Conservation (phyloP, 2,797 vertebrate genomes). For the Rhynchonycteris naso region DNA sequence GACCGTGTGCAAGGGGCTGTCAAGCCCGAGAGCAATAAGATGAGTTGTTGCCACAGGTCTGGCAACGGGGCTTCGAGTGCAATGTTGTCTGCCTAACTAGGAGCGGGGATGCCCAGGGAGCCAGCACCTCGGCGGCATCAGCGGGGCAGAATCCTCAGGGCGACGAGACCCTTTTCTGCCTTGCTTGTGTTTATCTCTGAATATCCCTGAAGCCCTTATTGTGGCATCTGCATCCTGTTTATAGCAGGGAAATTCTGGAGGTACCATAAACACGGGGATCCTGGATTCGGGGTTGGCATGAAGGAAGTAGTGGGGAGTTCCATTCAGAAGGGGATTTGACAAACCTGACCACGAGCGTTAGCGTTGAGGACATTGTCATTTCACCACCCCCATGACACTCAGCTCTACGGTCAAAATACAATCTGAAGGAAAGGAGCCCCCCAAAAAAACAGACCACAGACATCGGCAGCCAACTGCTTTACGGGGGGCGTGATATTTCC, state of each 20-base stretch:
- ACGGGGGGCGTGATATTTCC: rapidly evolving
- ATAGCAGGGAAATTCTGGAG: neutral
- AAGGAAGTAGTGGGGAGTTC: neutral
- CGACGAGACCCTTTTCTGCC: neutral
- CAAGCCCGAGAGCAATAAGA: neutral
- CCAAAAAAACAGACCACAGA: neutral
- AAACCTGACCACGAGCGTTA: neutral
- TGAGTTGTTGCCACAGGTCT: neutral
- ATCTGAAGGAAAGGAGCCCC: neutral
- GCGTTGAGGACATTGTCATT: neutral
- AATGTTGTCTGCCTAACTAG: neutral
- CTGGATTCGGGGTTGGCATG: neutral
- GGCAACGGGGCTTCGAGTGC: neutral
- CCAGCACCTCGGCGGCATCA: neutral
- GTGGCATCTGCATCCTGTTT: neutral
- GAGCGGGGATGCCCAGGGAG: neutral
- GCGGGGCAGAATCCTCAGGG: neutral
- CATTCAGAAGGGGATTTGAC: neutral
- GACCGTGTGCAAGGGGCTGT: too few species aligned
- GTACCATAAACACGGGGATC: neutral
- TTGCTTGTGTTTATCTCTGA: neutral
- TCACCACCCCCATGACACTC: neutral
- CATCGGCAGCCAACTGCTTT: neutral
- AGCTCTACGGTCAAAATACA: neutral
- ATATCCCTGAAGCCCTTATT: neutral